These are phyloP conservation scores for Kradibia gibbosae DNA, from an alignment of 1,140 invertebrate species.

Conservation along the genomic window DNA sequence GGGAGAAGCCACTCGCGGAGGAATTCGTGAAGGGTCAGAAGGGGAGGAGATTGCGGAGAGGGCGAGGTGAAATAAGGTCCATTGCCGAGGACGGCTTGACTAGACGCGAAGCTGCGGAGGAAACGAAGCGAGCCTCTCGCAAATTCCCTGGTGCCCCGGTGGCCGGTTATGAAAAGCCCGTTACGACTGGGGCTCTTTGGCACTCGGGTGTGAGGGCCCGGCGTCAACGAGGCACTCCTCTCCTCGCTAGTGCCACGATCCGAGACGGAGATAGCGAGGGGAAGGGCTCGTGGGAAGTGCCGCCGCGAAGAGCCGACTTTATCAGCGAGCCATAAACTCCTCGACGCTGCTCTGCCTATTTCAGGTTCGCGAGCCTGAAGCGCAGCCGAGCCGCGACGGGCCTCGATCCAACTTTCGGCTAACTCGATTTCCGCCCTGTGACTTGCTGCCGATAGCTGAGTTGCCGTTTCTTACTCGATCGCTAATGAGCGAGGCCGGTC, in stretches of 20 bases:
- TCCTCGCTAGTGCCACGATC: too few species aligned
- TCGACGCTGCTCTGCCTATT: not conserved
- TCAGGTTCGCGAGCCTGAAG: not conserved
- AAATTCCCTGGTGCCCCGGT: too few species aligned
- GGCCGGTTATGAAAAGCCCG: not conserved
- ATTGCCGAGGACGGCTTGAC: not conserved
- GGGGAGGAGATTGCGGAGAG: not conserved
- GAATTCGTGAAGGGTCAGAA: too few species aligned
- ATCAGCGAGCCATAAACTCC: conserved; percentile 14
- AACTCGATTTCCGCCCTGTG: not conserved
- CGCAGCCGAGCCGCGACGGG: not conserved
- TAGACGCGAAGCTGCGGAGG: not conserved
- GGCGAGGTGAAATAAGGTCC: not conserved
- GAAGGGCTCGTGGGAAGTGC: too few species aligned
- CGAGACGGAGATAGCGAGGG: too few species aligned
- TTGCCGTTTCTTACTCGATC: not conserved
- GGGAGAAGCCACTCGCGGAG: too few species aligned
- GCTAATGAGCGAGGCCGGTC: not conserved
- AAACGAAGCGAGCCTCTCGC: not conserved
- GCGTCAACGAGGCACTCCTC: conserved; percentile 6
- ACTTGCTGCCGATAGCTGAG: not conserved
- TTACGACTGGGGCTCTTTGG: not conserved
- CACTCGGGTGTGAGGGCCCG: not conserved
- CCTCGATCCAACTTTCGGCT: not conserved
- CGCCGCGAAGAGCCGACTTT: conserved; percentile 3